Base-by-base conservation (phyloP, 2,113 vertebrate species). In the Chaetorhynchus papuensis region DNA sequence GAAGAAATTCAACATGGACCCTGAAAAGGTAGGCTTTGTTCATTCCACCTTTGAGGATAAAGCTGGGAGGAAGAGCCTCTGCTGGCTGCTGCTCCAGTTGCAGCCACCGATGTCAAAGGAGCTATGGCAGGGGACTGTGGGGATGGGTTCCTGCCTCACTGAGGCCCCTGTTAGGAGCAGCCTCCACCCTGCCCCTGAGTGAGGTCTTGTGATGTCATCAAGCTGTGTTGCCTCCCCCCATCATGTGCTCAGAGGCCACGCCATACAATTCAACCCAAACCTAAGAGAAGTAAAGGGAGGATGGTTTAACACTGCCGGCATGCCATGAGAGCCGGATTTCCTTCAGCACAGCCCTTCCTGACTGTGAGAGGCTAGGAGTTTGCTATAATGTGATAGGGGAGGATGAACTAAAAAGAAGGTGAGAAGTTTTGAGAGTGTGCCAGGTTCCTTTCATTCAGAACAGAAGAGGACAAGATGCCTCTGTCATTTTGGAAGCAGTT, bases 1-100 rank as follows among this genome's bases (percentile, higher is more conserved):
- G 84, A 99, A 99, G 96, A 99, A 99, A 91, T 99, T 99, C 97
- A 99, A 99, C 97, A 98, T 99, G 98, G 99, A 99, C 80, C 99
- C 99, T 37, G 94, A 97, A 91, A 99, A 99, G 98, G 99, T 99
- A 92, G 89, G 96, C 27, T 11, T 72, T 61, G 15, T 13, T 21
- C 3, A 21, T 81, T 69, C n/a, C 5, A 27, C 45, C 19, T 57
- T 2, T 15, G 50, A 68, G 39, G 45, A 78, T 18, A 47, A 74
- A 79, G 24, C 10, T 85, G 15, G 3, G 49, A 81, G 39, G 39
- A 83, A 88, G 53, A 90, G 14, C 16, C 66, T 65, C n/a, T 77
- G 17, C 44, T 87, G 49, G n/a, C 47, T 87, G 15, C 53, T 41
- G 8, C 20, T 54, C 49, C 31, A 60, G 7, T 31, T 71, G 72